Conservation (phyloP, 2,113 vertebrate species). For the Sialia sialis region DNA sequence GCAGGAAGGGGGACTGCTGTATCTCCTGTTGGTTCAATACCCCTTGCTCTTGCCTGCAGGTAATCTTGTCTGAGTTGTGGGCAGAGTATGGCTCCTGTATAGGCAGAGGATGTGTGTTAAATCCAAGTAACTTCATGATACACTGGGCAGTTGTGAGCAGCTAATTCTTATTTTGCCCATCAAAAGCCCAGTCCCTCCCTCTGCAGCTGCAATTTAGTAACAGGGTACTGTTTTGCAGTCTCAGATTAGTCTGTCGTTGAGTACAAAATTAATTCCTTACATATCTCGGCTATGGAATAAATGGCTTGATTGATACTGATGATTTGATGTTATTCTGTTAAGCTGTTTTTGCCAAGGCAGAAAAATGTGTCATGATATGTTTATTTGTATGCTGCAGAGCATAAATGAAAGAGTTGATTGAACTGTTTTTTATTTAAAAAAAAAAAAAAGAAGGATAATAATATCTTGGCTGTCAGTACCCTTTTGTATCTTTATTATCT, state of each 20-base stretch:
- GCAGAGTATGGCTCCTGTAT: neutral
- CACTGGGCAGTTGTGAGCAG: neutral
- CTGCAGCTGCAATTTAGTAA: constrained; percentile 5
- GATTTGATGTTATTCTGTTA: neutral
- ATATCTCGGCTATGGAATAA: neutral
- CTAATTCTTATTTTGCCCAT: neutral
- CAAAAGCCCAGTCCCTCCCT: neutral
- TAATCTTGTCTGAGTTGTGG: neutral
- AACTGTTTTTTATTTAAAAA: neutral
- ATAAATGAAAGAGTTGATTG: neutral
- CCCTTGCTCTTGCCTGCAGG: neutral
- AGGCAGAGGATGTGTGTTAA: neutral
- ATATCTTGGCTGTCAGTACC: neutral
- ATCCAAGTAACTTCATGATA: neutral
- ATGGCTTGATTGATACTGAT: neutral
- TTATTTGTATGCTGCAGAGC: neutral
- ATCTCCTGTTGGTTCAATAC: neutral
- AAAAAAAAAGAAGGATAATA: neutral
- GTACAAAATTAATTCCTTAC: neutral
- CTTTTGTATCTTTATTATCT: neutral
- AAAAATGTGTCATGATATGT: neutral
- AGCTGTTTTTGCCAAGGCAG: neutral
- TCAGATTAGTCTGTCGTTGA: neutral
- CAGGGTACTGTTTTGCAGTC: neutral
- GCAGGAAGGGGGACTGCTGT: neutral